Evolutionary conservation across 2,888 invertebrate genomes (phyloP).

Genomic region (Ectobius pallidus): DNA sequence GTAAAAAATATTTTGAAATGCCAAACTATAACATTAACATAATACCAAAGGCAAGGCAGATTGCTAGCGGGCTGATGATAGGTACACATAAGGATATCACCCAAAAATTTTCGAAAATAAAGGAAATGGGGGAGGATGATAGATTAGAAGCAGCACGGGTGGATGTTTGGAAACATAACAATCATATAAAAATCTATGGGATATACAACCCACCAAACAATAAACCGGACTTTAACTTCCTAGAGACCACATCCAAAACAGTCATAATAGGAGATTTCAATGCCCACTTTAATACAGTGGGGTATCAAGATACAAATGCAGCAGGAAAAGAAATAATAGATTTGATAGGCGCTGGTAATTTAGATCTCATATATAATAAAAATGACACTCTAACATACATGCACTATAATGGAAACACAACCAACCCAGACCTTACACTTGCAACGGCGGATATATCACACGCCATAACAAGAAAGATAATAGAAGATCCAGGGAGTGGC

Average conservation of each 20-base stretch:
- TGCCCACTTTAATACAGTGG: neutral
- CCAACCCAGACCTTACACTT: neutral
- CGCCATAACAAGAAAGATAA: neutral
- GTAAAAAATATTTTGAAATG: no score
- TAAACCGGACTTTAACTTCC: neutral
- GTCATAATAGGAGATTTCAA: neutral
- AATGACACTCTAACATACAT: neutral
- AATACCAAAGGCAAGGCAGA: no score
- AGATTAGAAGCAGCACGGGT: neutral
- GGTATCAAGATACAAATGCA: neutral
- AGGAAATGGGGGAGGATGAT: neutral
- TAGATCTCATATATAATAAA: no score
- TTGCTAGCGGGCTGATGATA: no score
- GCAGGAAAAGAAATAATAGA: neutral
- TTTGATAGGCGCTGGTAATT: no score
- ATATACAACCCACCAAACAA: neutral
- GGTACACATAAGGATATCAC: no score
- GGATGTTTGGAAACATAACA: neutral
- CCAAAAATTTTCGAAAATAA: no score
- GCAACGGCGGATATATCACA: neutral
- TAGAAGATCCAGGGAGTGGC: no score
- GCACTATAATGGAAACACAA: neutral
- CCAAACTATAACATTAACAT: no score
- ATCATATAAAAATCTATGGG: neutral
- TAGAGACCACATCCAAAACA: neutral